A percentile compares a stretch with the other conserved stretches of the same genome.
These are phyloP conservation scores for Misgurnus mizolepis DNA, from an alignment of 2,113 vertebrate genomes.

Conservation along the genomic window DNA sequence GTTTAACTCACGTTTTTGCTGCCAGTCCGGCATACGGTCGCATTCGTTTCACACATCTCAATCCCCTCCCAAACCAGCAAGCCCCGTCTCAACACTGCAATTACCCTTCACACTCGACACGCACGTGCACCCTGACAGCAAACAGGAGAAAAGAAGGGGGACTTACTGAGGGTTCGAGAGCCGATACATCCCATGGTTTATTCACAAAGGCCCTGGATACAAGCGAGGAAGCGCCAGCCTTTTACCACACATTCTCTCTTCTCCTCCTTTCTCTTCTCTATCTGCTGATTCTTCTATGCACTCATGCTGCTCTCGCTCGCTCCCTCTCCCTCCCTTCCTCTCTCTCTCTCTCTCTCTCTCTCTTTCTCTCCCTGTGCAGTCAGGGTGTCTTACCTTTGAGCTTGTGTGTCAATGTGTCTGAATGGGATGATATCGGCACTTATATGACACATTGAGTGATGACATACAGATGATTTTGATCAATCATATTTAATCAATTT, in stretches of 20 bases:
- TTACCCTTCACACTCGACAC: conserved; percentile 32
- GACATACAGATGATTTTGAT: too few species aligned
- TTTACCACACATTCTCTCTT: conserved; percentile 77
- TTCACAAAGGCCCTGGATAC: conserved; percentile 80
- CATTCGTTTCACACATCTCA: conserved; percentile 60
- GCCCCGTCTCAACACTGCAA: conserved; percentile 33
- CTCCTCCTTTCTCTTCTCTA: conserved; percentile 52
- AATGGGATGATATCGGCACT: conserved; percentile 46
- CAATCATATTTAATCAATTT: too few species aligned
- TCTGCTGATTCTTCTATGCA: conserved; percentile 36
- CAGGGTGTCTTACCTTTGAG: conserved; percentile 68
- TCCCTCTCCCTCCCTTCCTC: conserved; percentile 42
- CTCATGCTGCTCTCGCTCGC: conserved; percentile 53
- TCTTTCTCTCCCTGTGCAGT: conserved; percentile 59
- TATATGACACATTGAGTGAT: not conserved
- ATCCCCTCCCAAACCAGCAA: conserved; percentile 43
- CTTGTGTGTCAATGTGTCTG: conserved; percentile 70
- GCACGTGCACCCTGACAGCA: conserved; percentile 12
- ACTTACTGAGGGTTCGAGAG: conserved; percentile 82
- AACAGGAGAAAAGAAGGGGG: conserved; percentile 56
- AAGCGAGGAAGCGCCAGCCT: conserved; percentile 77
- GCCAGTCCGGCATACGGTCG: not conserved
- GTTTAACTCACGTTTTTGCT: conserved; percentile 58
- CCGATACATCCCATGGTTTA: conserved; percentile 84
- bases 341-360: conserved; percentile 47